Percentiles rank a stretch among this genome's conserved stretches.
Evolutionary conservation across 2,113 vertebrate genomes (phyloP).

Genomic region (Dipodomys ordii): DNA sequence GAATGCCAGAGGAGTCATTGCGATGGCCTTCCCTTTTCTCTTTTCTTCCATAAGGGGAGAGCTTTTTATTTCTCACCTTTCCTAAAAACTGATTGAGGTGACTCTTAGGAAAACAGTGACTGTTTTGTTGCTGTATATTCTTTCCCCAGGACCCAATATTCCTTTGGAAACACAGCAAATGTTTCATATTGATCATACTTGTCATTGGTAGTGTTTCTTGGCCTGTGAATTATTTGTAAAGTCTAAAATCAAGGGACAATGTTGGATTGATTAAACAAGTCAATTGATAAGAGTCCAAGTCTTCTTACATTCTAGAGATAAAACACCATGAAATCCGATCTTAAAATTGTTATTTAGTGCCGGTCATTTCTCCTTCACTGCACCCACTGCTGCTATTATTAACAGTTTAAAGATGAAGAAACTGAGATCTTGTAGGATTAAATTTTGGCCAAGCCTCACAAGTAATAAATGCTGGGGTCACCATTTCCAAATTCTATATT

Average conservation of each 20-base stretch:
- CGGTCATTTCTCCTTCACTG: not conserved
- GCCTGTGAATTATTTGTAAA: constrained; percentile 52
- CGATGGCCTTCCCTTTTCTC: not conserved
- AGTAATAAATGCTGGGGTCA: not conserved
- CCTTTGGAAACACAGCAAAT: not conserved
- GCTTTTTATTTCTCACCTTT: not conserved
- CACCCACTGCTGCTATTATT: constrained; percentile 5
- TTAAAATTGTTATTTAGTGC: not conserved
- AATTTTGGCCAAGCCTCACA: not conserved
- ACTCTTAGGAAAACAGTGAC: not conserved
- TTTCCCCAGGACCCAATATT: not conserved
- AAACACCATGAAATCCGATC: constrained; percentile 18
- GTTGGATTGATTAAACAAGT: not conserved
- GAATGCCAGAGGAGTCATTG: constrained; percentile 23
- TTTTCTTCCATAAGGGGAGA: not conserved
- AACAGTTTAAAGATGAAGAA: constrained; percentile 45
- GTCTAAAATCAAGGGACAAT: not conserved
- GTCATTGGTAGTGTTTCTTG: constrained; percentile 21
- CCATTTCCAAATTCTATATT: not conserved
- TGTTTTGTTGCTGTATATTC: not conserved
- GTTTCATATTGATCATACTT: constrained; percentile 30
- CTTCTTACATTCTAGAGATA: not conserved
- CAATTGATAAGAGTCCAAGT: not conserved
- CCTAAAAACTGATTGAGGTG: not conserved
- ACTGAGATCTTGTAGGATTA: not conserved